Evolutionary conservation across 2,797 vertebrate species (phyloP).

Genomic region (Prunella strophiata): DNA sequence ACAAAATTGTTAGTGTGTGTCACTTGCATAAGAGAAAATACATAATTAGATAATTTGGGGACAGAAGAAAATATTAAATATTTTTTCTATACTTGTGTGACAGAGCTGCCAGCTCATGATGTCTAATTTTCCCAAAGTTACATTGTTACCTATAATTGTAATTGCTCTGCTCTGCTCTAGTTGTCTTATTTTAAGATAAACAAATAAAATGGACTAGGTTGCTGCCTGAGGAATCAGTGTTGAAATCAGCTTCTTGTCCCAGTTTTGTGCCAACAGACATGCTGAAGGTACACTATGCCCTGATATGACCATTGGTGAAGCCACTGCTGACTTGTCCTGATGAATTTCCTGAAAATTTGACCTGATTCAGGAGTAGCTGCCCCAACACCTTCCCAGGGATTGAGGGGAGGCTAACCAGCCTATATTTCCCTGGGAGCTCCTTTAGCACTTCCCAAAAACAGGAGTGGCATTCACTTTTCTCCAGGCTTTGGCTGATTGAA

Average conservation of each 20-base stretch:
- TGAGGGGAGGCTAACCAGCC: background rate
- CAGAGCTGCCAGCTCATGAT: background rate
- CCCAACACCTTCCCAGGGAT: background rate
- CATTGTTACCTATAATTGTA: background rate
- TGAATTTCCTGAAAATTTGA: background rate
- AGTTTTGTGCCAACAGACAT: background rate
- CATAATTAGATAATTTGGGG: background rate
- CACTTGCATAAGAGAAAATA: background rate
- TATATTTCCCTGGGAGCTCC: background rate
- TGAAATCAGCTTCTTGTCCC: background rate
- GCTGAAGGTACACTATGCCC: background rate
- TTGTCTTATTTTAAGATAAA: background rate
- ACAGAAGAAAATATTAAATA: background rate
- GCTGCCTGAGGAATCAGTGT: background rate
- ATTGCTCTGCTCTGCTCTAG: background rate
- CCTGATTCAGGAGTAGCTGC: background rate
- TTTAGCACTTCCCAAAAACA: background rate
- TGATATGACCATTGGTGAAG: background rate
- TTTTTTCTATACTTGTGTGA: background rate
- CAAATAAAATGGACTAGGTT: background rate
- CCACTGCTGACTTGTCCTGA: background rate
- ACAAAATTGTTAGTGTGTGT: background rate
- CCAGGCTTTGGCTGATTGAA: background rate
- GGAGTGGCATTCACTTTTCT: background rate
- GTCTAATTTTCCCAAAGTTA: conserved; percentile 11